A percentile compares a stretch with the other conserved stretches of the same genome.
Conservation (phyloP, 2,888 invertebrate genomes). For the Acanthococcus lagerstroemiae region DNA sequence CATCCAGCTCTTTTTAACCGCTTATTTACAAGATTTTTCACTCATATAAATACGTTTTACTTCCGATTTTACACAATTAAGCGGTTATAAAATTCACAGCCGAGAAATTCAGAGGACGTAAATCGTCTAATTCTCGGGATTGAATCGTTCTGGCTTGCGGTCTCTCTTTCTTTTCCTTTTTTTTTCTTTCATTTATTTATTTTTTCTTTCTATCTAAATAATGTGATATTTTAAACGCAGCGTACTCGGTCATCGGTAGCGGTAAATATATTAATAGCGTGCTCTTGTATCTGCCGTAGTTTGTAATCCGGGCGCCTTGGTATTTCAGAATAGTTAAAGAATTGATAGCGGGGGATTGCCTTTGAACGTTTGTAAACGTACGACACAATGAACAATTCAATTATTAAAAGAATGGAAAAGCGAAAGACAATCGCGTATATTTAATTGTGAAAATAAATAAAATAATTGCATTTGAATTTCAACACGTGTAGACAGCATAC, state of each 20-base stretch:
- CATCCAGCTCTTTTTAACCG: no score
- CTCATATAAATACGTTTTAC: neutral
- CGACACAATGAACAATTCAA: constrained; percentile 22
- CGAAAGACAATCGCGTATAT: constrained; percentile 5
- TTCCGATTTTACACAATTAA: neutral
- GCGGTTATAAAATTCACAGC: neutral
- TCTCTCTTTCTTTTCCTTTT: neutral
- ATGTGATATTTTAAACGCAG: neutral
- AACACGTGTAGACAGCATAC: constrained; percentile 13
- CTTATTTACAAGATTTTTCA: neutral
- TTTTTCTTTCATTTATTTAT: neutral
- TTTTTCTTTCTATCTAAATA: neutral
- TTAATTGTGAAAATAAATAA: constrained; percentile 23
- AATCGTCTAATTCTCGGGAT: no score
- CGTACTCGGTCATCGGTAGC: neutral
- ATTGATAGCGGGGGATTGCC: neutral
- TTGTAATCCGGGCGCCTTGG: neutral
- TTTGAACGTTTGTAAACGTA: constrained; percentile 9
- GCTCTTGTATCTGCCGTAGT: neutral
- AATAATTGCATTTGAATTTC: constrained; percentile 22
- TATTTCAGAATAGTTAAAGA: neutral
- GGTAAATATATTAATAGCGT: neutral
- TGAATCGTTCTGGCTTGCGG: neutral
- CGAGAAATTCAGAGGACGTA: neutral
- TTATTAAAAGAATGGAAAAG: constrained; percentile 12